phyloP scores from a whole-genome alignment of 2,113 vertebrate genomes.

The Cisticola juncidis region DNA sequence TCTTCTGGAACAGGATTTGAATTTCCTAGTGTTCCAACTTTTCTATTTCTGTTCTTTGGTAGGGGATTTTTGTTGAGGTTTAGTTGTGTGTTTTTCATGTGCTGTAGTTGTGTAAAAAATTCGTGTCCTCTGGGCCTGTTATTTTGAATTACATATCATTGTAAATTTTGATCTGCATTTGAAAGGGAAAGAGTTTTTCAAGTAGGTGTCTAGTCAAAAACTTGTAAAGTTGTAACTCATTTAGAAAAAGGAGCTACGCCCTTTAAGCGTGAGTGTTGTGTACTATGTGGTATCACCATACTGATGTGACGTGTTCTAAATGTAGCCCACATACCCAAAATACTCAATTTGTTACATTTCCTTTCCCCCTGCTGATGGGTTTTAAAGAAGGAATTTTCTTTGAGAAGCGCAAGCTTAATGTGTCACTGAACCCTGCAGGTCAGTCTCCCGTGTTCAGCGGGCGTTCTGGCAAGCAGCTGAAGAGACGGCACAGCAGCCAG shows the following conservation, averaged over 20 bases:
- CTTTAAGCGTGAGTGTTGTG: rapidly evolving
- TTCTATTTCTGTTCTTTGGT: not conserved
- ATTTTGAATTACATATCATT: not conserved
- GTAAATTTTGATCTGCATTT: not conserved
- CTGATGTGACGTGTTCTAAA: rapidly evolving
- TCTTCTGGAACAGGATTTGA: not conserved
- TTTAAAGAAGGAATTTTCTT: not conserved
- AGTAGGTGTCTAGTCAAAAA: not conserved
- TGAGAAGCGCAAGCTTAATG: not conserved
- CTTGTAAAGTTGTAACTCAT: not conserved
- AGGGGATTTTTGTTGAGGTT: not conserved
- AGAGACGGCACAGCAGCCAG: constrained; percentile 87
- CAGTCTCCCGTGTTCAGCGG: constrained; percentile 92
- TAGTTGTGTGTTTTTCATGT: not conserved
- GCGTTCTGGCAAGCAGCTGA: constrained; percentile 93
- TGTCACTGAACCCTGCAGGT: constrained; percentile 54
- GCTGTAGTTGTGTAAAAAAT: not conserved
- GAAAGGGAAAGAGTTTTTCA: not conserved
- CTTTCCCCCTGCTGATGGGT: not conserved
- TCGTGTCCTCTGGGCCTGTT: rapidly evolving
- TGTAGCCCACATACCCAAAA: not conserved
- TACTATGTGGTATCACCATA: not conserved
- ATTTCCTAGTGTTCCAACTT: not conserved
- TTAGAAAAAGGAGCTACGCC: not conserved
- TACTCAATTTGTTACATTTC: not conserved